Evolutionary conservation across 2,113 vertebrate species (phyloP).

Genomic region (Petrocephalus zakoni): DNA sequence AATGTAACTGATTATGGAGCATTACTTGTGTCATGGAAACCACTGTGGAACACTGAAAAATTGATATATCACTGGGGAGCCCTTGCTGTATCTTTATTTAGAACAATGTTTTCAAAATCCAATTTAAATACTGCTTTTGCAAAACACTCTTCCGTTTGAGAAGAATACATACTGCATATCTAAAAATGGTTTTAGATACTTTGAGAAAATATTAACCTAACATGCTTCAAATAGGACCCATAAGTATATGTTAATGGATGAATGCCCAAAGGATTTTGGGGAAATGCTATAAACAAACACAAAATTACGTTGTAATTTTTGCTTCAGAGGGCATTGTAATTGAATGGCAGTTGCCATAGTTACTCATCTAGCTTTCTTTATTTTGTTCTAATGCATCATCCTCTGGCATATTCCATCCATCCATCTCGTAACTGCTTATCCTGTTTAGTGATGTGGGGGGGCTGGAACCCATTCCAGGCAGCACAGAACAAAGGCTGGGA

Average conservation of each 20-base stretch:
- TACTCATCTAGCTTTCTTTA: conserved; percentile 8
- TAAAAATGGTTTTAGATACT: neutral
- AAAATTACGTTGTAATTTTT: neutral
- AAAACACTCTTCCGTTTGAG: neutral
- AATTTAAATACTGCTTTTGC: neutral
- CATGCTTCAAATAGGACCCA: neutral
- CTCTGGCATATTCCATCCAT: neutral
- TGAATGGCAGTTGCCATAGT: conserved; percentile 21
- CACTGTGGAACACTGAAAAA: neutral
- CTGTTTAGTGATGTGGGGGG: neutral
- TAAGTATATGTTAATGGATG: conserved; percentile 2
- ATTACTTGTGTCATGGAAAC: neutral
- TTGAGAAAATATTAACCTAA: neutral
- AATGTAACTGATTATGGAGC: neutral
- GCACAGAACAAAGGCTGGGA: neutral
- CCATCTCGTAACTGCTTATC: neutral
- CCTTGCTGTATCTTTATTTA: neutral
- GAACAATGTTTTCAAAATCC: neutral
- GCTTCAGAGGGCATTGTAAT: conserved; percentile 8
- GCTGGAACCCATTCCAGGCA: neutral
- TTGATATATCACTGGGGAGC: neutral
- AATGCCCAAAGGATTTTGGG: conserved; percentile 5
- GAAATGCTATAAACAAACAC: conserved; percentile 23
- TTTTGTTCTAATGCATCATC: neutral
- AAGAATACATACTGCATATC: neutral